A percentile compares a stretch with the other conserved stretches of the same genome.
Evolutionary conservation across 2,797 vertebrate species (phyloP).

Genomic region (Emys orbicularis): DNA sequence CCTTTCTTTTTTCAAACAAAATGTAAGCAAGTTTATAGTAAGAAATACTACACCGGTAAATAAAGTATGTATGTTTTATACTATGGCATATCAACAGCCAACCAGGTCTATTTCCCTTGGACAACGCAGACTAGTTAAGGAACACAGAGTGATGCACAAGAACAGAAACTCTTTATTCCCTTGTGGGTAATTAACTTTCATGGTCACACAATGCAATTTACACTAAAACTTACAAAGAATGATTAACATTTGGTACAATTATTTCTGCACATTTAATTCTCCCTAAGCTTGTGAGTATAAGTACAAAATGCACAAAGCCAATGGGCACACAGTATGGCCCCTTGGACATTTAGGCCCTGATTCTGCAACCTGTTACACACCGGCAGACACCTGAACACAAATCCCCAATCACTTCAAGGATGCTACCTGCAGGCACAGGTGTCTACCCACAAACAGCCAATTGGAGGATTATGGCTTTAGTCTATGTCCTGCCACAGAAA

Average conservation of each 20-base stretch:
- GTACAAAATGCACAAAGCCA: neutral
- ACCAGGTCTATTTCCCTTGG: constrained; percentile 37
- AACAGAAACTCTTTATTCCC: constrained; percentile 66
- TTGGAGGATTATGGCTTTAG: too few relatives aligned
- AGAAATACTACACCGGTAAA: accelerated
- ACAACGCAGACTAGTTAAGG: constrained; percentile 39
- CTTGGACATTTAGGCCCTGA: neutral
- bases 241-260: accelerated
- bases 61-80: accelerated
- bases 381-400: neutral
- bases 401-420: neutral
- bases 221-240: constrained; percentile 4
- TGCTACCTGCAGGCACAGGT: neutral
- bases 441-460: neutral
- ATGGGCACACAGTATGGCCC: neutral
- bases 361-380: neutral
- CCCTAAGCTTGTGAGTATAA: neutral
- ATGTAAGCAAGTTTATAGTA: neutral
- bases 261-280: accelerated
- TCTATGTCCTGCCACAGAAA: neutral
- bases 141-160: neutral
- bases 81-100: neutral
- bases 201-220: neutral
- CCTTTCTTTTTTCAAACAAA: neutral
- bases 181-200: neutral